Base-by-base conservation (phyloP, 2,113 vertebrate genomes). In the Epinephelus moara region DNA sequence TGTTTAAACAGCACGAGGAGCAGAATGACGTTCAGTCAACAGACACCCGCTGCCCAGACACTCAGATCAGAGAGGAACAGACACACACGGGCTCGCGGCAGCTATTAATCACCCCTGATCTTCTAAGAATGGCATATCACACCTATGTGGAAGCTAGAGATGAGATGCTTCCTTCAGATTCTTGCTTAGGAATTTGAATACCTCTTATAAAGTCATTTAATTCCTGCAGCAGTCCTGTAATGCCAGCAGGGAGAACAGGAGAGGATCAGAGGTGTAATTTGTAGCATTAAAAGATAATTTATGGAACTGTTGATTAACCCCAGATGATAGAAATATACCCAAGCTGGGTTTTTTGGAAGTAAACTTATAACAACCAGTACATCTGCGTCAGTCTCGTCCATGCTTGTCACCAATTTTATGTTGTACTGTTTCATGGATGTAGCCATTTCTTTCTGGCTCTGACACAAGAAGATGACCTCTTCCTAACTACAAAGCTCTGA, bases 1-100 rank as follows among this genome's bases (percentile, higher is more conserved):
- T 94, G 94, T 95, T 96, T 95, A 96, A 96, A 97, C 94, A 96
- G 94, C 91, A 94, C 71, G 93, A 90, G 89, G 92, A 92, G 92
- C 89, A 90, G 93, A 96, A 95, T 93, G 93, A 94, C 70, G 75
- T 94, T 94, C 90, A 1, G 88, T 97, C 95, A 97, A 97, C 94
- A 97, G 14, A 87, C 92, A 92, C 92, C 77, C 86, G 91, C 49
- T 94, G 93, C 89, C 92, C 91, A 90, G 94, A 95, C 90, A 50
- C 94, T 96, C 93, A 92, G 92, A 96, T 95, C 95, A 91, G 85
- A 91, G 87, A 68, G 86, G 86, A 92, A 93, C 91, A 94, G 93
- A 94, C 83, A 70, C 93, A 89, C 92, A 93, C 93, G 19, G 94
- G 92, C 91, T 92, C 25, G 40, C 53, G 33, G 78, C 23, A 17